phyloP scores from a whole-genome alignment of 2,797 vertebrate species.

The Eulemur albifrons region DNA sequence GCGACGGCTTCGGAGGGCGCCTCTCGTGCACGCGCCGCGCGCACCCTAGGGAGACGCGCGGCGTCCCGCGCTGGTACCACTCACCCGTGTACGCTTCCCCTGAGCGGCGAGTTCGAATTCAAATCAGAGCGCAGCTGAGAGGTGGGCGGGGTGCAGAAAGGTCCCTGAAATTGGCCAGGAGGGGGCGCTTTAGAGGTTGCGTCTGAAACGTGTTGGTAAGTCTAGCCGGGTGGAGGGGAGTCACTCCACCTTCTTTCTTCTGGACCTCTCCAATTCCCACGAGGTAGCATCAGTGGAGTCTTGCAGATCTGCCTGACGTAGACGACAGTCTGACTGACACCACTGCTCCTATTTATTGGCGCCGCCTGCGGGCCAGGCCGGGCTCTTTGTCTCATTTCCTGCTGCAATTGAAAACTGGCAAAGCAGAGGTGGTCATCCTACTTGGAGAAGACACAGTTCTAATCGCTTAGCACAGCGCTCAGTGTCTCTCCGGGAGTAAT shows the following conservation, averaged over 20 bases:
- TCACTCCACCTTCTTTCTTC: neutral
- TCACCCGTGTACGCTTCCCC: rapidly evolving
- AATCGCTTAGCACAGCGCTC: neutral
- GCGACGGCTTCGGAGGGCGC: neutral
- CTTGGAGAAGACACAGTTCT: neutral
- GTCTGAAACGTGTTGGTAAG: neutral
- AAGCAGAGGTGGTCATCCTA: neutral
- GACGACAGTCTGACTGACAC: neutral
- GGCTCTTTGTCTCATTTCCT: neutral
- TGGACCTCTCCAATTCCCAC: neutral
- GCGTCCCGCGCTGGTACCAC: rapidly evolving
- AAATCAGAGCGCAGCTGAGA: too few species aligned
- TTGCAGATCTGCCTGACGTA: neutral
- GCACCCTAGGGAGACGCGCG: neutral
- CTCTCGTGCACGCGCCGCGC: rapidly evolving
- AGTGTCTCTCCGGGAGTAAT: neutral
- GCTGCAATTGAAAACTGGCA: neutral
- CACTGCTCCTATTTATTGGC: neutral
- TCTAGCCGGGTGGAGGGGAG: neutral
- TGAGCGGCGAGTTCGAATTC: rapidly evolving
- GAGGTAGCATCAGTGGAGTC: neutral
- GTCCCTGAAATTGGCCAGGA: neutral
- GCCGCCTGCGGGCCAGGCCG: neutral
- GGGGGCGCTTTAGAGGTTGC: neutral
- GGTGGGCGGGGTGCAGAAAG: neutral